These are phyloP conservation scores for Phenacoccus solenopsis DNA, from an alignment of 1,140 invertebrate genomes.

Conservation along the genomic window DNA sequence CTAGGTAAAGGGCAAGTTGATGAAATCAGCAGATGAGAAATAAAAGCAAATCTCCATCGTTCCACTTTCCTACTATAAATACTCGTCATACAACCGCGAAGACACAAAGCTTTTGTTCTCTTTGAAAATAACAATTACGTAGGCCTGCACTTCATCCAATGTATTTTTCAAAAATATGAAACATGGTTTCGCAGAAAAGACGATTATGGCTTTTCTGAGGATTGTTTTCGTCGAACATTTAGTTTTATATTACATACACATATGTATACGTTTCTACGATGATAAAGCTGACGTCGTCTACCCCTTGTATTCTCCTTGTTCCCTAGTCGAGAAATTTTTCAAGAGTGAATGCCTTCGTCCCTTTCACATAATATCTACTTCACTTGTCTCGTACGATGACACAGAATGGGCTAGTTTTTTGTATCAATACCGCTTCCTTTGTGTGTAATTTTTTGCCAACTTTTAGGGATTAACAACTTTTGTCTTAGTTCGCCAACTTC, in stretches of 20 bases:
- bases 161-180: not conserved
- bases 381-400: not conserved
- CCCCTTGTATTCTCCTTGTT: not conserved
- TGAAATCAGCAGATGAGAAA: too few relatives aligned
- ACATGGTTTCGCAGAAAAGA: constrained; percentile 1
- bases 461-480: not conserved
- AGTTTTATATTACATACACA: not conserved
- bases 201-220: not conserved
- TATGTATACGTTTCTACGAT: not conserved
- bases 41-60: too few relatives aligned
- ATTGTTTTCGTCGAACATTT: not conserved
- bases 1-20: too few relatives aligned
- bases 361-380: not conserved
- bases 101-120: not conserved
- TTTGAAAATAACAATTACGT: not conserved
- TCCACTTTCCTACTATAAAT: too few relatives aligned
- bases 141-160: not conserved
- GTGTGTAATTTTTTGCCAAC: not conserved
- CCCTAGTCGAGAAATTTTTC: not conserved
- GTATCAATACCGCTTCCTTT: not conserved
- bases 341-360: constrained; percentile 1
- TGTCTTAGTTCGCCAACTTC: not conserved
- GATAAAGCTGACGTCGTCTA: constrained; percentile 1
- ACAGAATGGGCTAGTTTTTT: not conserved
- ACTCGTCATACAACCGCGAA: not conserved